Base-by-base conservation (phyloP, 2,113 vertebrate species). In the Gasterosteus nipponicus region DNA sequence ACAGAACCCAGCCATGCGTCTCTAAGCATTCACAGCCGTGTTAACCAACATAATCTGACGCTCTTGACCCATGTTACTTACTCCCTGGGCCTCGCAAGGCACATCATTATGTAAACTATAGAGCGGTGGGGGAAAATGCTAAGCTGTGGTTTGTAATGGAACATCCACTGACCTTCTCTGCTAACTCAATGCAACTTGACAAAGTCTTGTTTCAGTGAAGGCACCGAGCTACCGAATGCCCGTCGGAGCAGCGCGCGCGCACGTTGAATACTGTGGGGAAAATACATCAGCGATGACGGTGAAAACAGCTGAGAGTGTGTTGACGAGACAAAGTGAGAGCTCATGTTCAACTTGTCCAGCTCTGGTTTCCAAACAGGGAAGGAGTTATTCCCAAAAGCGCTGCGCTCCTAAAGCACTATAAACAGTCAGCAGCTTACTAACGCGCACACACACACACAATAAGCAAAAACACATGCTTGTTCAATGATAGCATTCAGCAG, bases 21-120 rank as follows among this genome's bases (percentile, higher is more conserved):
- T 76, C 88, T 76, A 84, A 91, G 78, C 88, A 85, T 86, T 81
- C 67, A 81, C 69, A 56, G 70, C 78, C 65, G 89, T 85, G 87
- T 77, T 87, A 86, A 89, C 88, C 85, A 80, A 81, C 87, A 89
- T 73, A 78, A 89, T 86, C 83, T 85, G 86, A 92, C 88, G 87
- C 79, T 82, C 53, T 71, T 88, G 90, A 89, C 86, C 89, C 71
- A 75, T 73, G 83, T 80, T 88, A 73, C 86, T 85, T 88, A 73
- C 86, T 85, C 76, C 66, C 65, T 66, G 38, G 58, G 68, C 56
- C 74, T 69, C 33, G 51, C 61, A 83, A 91, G 82, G 87, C 70
- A 70, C 69, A 39, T 81, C 61, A n/a, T 92, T 90, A 90, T 77
- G 72, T 89, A 92, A 90, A 75, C 53, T 85, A 81, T 61, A 85